These are phyloP conservation scores for Dolichoris vasculosae DNA, from an alignment of 1,140 invertebrate species.

Conservation along the genomic window DNA sequence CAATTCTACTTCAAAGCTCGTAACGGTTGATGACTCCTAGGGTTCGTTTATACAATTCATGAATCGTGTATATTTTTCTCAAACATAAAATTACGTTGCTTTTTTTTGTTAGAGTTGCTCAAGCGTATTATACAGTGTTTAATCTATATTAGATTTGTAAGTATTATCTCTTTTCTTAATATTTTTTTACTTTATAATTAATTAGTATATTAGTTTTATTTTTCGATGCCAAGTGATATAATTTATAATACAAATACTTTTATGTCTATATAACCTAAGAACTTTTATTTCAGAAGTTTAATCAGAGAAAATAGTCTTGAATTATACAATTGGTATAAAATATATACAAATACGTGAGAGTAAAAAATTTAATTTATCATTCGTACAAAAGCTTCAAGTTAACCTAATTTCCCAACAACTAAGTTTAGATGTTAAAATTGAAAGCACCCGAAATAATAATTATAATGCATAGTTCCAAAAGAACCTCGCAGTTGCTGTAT, in stretches of 20 bases:
- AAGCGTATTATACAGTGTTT: neutral
- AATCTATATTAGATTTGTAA: neutral
- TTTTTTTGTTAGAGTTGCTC: neutral
- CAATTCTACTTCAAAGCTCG: slow-evolving; percentile 11
- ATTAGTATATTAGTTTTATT: no score
- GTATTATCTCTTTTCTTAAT: no score
- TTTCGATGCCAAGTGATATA: no score
- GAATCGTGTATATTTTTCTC: neutral
- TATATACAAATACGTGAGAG: neutral
- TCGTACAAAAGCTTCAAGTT: neutral
- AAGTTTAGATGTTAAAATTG: neutral
- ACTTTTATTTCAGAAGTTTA: neutral
- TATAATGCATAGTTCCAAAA: neutral
- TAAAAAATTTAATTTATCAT: neutral
- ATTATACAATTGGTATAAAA: neutral
- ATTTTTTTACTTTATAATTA: no score
- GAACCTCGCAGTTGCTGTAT: neutral
- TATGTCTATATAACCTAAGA: no score
- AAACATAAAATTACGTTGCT: neutral
- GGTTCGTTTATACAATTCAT: neutral
- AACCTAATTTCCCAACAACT: neutral
- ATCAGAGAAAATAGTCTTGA: neutral
- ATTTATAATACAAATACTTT: no score
- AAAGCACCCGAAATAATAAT: neutral
- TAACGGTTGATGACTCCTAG: neutral